Percentiles rank a stretch among this genome's conserved stretches.
These are phyloP conservation scores for Saxidomus purpurata DNA, from an alignment of 1,140 invertebrate genomes.

Conservation along the genomic window DNA sequence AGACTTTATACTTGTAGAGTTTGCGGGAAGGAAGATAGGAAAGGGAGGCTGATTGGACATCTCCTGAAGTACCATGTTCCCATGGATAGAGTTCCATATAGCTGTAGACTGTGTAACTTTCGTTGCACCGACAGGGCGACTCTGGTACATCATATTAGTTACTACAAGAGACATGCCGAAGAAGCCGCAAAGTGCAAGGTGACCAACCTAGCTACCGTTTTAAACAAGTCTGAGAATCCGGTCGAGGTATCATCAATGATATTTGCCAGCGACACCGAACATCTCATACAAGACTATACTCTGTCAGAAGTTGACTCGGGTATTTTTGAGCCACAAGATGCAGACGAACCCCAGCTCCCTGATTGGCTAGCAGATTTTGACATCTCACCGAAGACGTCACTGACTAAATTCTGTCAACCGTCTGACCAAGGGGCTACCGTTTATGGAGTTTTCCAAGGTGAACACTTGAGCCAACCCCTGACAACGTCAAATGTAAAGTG, in stretches of 20 bases:
- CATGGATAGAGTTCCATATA: background rate
- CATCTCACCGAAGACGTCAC: background rate
- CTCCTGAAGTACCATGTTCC: slow-evolving; percentile 1
- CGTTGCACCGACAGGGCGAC: slow-evolving; percentile 2
- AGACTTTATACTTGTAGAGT: background rate
- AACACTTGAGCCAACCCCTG: background rate
- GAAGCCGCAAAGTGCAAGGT: background rate
- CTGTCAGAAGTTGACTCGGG: background rate
- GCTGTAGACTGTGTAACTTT: slow-evolving; percentile 5
- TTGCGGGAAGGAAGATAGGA: slow-evolving; percentile 7
- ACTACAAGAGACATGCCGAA: background rate
- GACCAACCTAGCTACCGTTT: background rate
- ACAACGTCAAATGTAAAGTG: no score
- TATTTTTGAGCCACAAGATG: background rate
- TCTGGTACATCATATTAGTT: background rate
- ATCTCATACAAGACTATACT: background rate
- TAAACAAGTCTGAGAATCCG: background rate
- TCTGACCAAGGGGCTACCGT: background rate
- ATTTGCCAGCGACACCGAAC: background rate
- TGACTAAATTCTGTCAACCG: background rate
- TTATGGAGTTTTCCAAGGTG: background rate
- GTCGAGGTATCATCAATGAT: background rate
- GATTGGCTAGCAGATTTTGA: no score
- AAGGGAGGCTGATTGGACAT: background rate
- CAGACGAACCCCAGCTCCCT: background rate